Base-by-base conservation (phyloP, 2,797 vertebrate species). In the Propithecus deckenii region DNA sequence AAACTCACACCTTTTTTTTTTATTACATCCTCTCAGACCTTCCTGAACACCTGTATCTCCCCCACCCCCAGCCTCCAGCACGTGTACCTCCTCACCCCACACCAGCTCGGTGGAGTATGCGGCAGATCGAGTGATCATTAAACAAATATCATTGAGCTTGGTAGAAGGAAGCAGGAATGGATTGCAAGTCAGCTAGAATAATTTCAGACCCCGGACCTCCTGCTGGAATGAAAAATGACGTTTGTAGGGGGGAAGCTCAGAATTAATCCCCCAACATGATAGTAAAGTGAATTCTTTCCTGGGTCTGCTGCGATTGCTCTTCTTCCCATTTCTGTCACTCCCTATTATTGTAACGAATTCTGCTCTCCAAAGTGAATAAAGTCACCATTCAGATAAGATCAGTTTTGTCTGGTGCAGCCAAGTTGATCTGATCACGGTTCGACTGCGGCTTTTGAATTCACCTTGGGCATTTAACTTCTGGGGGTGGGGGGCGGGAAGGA, bases 381-480 rank as follows among this genome's bases (percentile, higher is more conserved):
- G 98, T 98, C 98, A 97, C 97, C 55, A 94, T 95, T 97, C 95
- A 98, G 98, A 98, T 98, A 98, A 98, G 96, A 99, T 98, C 98
- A 97, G 95, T 97, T 98, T 98, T 0, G 8, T 98, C 98, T 98
- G 98, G 97, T 98, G 97, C 97, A 98, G 96, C 97, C 89, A 95
- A 94, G 92, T 97, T 96, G 97, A 98, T 98, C 87, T 85, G 96
- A 98, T 98, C 86, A 25, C 93, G 97, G 75, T 98, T 98, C 98
- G 97, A 97, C 95, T 97, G 96, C 3, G 10, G 94, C 87, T 98
- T 98, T 96, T 97, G 95, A 98, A 98, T 97, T 98, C 96, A 98
- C 97, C 97, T 98, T 98, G 98, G 96, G 38, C 87, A 93, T 97
- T 98, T 97, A 97, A 97, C 96, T 98, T 98, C 85, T 96, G 6